Base-by-base conservation (phyloP, 2,888 invertebrate genomes). In the Cosmia trapezina region DNA sequence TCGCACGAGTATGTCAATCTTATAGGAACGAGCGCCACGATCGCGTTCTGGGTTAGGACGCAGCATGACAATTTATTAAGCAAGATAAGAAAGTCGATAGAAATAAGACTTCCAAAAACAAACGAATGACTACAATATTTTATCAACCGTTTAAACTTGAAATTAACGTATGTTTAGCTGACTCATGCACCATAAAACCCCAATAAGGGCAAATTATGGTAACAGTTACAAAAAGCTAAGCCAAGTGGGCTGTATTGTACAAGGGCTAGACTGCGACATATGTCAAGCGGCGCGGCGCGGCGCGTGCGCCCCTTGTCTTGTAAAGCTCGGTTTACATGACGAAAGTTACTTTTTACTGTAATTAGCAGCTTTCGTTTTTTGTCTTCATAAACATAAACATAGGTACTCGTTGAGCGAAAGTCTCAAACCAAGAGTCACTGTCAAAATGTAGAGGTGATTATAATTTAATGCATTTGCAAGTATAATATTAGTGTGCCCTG, bases 281-380 rank as follows among this genome's bases (percentile, higher is more conserved):
- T 94, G 94, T 89, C 88, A 84, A 12, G 0, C 45, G 80, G 49
- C 56, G 51, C 60, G 65, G 37, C 5, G 65, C 43, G 69, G 91
- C 92, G 90, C 91, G 91, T 91, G 91, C 86, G 49, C 80, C 77
- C 79, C 89, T 88, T 87, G 87, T 79, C 63, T 49, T 28, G 14
- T 51, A 33, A 41, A 56, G 56, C 53, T 17, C n/a, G 41, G 43
- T 22, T 73, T 53, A 80, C 65, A 67, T 56, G 54, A 19, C 33
- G 9, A 8, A 37, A 43, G 22, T 47, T 47, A 47, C 17, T 17
- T 47, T 19, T 47, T 17, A 47, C 47, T 47, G 47, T 47, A 45
- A 45, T 45, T 45, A 45, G 17, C 17, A 47, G 19, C 7, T 47
- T 47, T 47, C 19, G 19, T 19, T 19, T 6, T 47, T 17, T 17